Percentiles rank a stretch among this genome's conserved stretches.
Conservation (phyloP, 2,888 invertebrate genomes). For the Apamea sordens region DNA sequence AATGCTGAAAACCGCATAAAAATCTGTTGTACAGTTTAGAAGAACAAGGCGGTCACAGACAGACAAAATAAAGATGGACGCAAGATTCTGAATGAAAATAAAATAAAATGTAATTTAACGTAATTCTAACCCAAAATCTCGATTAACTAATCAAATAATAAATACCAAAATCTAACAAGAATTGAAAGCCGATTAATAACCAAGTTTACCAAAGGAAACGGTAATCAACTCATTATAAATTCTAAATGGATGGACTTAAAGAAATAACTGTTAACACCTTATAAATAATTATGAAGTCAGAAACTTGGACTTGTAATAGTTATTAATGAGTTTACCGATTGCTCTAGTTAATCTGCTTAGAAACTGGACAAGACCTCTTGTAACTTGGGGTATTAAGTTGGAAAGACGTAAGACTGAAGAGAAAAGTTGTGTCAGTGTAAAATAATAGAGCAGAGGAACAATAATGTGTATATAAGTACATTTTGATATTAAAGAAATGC, state of each 20-base stretch:
- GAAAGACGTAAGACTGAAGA: constrained; percentile 16
- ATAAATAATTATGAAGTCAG: constrained; percentile 76
- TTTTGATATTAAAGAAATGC: neutral
- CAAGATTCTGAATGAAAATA: neutral
- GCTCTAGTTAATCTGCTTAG: constrained; percentile 81
- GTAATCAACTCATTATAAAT: constrained; percentile 63
- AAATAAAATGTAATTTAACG: constrained; percentile 2
- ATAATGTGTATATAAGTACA: too few species aligned
- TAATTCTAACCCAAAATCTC: constrained; percentile 18
- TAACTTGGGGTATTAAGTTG: constrained; percentile 69
- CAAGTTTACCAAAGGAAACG: constrained; percentile 52
- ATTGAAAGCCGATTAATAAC: constrained; percentile 69
- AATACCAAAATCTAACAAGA: constrained; percentile 51
- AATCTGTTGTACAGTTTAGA: neutral
- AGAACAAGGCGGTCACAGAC: neutral
- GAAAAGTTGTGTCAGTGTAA: constrained; percentile 21
- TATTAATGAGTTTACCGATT: constrained; percentile 81
- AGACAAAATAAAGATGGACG: neutral
- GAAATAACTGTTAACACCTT: constrained; percentile 75
- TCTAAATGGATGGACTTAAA: constrained; percentile 70
- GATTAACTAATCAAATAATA: constrained; percentile 55
- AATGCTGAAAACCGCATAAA: neutral
- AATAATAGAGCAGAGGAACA: constrained; percentile 12
- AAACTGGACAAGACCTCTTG: constrained; percentile 74
- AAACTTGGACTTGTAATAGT: constrained; percentile 70